Conservation (phyloP, 2,888 invertebrate species). For the Prosopocoilus inquinatus region DNA sequence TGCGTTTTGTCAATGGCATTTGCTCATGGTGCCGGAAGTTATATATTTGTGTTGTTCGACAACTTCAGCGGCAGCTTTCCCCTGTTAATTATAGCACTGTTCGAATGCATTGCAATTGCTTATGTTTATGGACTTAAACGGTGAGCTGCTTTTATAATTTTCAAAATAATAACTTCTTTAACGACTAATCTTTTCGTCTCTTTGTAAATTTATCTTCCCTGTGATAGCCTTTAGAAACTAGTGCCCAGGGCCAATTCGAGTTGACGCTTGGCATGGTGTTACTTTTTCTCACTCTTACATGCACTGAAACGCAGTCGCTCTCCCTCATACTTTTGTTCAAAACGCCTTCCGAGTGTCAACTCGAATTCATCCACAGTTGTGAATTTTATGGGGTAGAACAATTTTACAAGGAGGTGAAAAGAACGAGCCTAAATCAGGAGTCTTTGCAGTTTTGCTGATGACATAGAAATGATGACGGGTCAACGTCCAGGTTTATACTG, state of each 20-base stretch:
- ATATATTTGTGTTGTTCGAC: slow-evolving; percentile 90
- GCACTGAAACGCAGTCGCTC: too few species aligned
- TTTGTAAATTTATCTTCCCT: too few species aligned
- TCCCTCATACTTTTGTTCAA: too few species aligned
- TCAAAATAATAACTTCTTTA: background rate
- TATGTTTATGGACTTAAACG: slow-evolving; percentile 91
- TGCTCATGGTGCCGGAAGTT: slow-evolving; percentile 90
- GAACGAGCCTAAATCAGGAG: background rate
- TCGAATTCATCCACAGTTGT: too few species aligned
- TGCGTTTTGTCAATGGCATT: slow-evolving; percentile 86
- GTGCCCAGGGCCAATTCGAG: too few species aligned
- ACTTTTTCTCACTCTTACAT: too few species aligned
- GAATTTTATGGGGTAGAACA: background rate
- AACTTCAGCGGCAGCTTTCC: slow-evolving; percentile 94
- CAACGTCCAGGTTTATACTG: slow-evolving; percentile 84
- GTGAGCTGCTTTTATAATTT: slow-evolving; percentile 53
- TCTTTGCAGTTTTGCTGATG: slow-evolving; percentile 78
- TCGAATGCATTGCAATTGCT: slow-evolving; percentile 88
- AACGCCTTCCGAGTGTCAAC: too few species aligned
- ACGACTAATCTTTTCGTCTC: too few species aligned
- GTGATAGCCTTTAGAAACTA: too few species aligned
- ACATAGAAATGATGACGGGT: slow-evolving; percentile 94
- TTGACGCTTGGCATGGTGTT: too few species aligned
- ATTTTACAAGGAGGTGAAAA: background rate
- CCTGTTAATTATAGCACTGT: slow-evolving; percentile 87